Conservation (phyloP, 1,140 invertebrate species). For the Drosophila sucinea region DNA sequence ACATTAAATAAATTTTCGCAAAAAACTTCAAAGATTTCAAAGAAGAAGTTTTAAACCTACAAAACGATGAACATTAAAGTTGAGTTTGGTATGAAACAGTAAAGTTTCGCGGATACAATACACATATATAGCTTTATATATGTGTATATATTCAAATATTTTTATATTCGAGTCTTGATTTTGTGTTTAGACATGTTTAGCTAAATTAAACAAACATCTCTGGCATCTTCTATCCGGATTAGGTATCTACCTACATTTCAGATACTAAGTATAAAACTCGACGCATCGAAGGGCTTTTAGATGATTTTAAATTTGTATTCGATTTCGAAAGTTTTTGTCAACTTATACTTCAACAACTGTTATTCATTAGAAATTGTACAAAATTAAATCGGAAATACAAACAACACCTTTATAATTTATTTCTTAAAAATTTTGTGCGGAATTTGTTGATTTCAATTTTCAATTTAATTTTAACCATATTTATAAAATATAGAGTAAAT, state of each 20-base stretch:
- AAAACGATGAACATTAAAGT: slow-evolving; percentile 17
- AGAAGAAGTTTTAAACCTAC: neutral
- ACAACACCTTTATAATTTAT: no score
- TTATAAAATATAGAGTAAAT: no score
- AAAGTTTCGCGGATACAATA: slow-evolving; percentile 52
- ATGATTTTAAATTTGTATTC: neutral
- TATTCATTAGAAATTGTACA: neutral
- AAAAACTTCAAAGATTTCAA: slow-evolving; percentile 33
- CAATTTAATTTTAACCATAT: no score
- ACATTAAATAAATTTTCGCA: neutral
- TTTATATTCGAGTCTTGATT: neutral
- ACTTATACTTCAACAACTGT: neutral
- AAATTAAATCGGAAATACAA: slow-evolving; percentile 4
- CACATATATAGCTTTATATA: neutral
- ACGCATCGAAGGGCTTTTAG: neutral
- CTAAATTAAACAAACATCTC: neutral
- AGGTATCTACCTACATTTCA: neutral
- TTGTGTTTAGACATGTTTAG: neutral
- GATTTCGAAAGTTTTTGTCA: neutral
- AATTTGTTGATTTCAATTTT: no score
- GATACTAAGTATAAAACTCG: neutral
- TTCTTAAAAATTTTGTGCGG: no score
- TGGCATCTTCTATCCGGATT: neutral
- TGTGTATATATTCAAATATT: slow-evolving; percentile 16
- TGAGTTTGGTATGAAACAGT: slow-evolving; percentile 49